phyloP scores from a whole-genome alignment of 2,113 vertebrate species.

The Pogona vitticeps region DNA sequence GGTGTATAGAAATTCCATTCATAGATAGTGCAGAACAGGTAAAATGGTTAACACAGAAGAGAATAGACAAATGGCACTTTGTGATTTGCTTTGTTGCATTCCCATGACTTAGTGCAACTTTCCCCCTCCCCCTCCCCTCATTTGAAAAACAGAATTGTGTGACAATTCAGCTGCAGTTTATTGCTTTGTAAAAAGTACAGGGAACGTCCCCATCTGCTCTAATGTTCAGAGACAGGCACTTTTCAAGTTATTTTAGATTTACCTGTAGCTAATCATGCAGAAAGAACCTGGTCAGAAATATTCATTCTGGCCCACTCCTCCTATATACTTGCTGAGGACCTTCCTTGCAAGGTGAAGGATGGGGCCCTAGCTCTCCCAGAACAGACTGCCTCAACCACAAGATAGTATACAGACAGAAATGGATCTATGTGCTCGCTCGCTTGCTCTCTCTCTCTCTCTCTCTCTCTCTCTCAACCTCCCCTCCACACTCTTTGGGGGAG shows the following conservation, averaged over 20 bases:
- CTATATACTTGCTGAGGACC: neutral
- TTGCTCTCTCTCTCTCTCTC: no score
- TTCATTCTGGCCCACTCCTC: neutral
- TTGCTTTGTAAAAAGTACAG: constrained; percentile 78
- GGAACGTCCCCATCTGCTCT: constrained; percentile 71
- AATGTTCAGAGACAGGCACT: constrained; percentile 77
- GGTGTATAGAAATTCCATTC: constrained; percentile 36
- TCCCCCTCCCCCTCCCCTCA: neutral
- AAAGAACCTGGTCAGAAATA: constrained; percentile 18
- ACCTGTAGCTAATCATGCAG: constrained; percentile 55
- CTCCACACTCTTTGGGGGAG: neutral
- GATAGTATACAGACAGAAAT: neutral
- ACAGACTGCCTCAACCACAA: neutral
- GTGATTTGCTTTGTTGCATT: constrained; percentile 70
- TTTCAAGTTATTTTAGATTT: constrained; percentile 72
- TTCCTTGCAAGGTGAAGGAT: neutral
- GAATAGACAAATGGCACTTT: constrained; percentile 74
- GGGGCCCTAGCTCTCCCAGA: neutral
- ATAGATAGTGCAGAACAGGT: constrained; percentile 46
- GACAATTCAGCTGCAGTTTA: constrained; percentile 61
- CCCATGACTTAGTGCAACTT: constrained; percentile 53
- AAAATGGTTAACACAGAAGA: constrained; percentile 53
- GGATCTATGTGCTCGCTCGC: neutral
- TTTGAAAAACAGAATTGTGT: constrained; percentile 41
- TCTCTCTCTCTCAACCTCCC: neutral